Conservation (phyloP, 2,113 vertebrate species). For the Dromas ardeola region DNA sequence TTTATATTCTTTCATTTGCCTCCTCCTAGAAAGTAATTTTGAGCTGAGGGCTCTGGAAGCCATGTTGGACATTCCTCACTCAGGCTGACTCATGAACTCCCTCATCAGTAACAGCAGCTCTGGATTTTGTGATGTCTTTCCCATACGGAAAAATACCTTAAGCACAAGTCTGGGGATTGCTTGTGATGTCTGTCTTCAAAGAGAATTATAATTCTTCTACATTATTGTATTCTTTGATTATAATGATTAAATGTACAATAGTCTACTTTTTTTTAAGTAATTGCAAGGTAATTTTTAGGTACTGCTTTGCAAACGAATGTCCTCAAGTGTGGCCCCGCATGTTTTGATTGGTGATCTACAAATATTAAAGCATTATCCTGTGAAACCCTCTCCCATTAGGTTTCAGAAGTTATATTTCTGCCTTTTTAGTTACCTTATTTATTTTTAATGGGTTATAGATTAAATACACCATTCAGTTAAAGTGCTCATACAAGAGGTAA, state of each 20-base stretch:
- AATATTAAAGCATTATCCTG: neutral
- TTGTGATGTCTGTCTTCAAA: neutral
- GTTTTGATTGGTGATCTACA: neutral
- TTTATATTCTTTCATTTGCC: neutral
- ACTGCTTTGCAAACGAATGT: neutral
- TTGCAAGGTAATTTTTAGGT: neutral
- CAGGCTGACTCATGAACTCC: neutral
- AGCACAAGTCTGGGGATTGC: neutral
- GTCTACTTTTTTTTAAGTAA: neutral
- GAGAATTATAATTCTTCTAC: neutral
- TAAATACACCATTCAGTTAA: neutral
- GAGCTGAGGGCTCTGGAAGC: neutral
- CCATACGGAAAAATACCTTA: neutral
- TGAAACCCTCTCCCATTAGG: neutral
- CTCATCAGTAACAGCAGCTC: neutral
- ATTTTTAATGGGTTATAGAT: neutral
- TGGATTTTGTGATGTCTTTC: neutral
- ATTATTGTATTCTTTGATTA: neutral
- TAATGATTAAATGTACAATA: neutral
- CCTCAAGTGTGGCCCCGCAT: neutral
- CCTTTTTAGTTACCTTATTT: neutral
- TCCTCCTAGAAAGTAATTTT: neutral
- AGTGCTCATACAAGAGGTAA: neutral
- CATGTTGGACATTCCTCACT: neutral
- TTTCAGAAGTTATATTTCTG: neutral